A percentile compares a stretch with the other conserved stretches of the same genome.
phyloP scores from a whole-genome alignment of 2,797 vertebrate species.

The Pterois miles region DNA sequence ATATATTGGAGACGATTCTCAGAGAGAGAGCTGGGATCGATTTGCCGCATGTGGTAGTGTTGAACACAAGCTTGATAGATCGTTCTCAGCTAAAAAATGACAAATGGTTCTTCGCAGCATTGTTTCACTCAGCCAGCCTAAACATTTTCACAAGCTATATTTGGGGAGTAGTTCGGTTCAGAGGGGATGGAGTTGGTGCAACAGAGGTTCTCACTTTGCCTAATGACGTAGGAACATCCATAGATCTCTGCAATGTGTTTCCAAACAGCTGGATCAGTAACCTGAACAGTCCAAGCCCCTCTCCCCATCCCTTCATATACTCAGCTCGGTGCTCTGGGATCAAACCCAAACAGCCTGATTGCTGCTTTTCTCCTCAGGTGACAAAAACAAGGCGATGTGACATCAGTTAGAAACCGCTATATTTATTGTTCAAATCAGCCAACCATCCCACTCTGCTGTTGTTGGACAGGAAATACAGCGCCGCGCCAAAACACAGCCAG shows the following conservation, averaged over 20 bases:
- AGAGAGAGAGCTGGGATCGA: constrained; percentile 48
- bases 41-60: constrained; percentile 50
- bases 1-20: neutral
- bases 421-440: constrained; percentile 82
- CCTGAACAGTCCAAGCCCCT: constrained; percentile 48
- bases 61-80: constrained; percentile 52
- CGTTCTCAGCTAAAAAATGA: constrained; percentile 63
- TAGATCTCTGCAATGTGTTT: constrained; percentile 49
- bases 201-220: constrained; percentile 42
- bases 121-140: constrained; percentile 71
- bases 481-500: constrained; percentile 59
- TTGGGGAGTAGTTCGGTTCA: constrained; percentile 47
- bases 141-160: constrained; percentile 76
- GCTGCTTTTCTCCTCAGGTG: constrained; percentile 65
- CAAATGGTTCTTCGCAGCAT: constrained; percentile 64
- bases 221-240: constrained; percentile 62
- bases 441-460: constrained; percentile 76
- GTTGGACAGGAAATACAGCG: constrained; percentile 75
- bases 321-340: constrained; percentile 50
- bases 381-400: constrained; percentile 56
- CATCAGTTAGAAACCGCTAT: constrained; percentile 67
- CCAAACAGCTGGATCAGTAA: constrained; percentile 59
- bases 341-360: constrained; percentile 73
- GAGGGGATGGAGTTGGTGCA: constrained; percentile 35
- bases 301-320: neutral